Evolutionary conservation across 1,140 invertebrate genomes (phyloP), one percentile per base, ranked within the genome.

Genomic region (Steinernema khuongi): DNA sequence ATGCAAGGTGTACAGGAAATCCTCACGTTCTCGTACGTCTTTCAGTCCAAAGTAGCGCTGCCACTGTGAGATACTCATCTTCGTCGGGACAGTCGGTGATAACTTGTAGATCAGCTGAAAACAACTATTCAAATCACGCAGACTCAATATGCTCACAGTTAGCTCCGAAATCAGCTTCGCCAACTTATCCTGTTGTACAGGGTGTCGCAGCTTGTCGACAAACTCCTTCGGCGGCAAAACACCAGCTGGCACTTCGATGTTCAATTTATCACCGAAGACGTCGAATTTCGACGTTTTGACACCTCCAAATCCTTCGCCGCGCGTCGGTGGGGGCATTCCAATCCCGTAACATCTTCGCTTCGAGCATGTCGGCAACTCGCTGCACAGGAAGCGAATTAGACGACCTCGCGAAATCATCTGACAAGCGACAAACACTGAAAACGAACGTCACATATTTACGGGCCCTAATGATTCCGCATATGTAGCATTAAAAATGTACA

Each of bases 81-180:
- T 60, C 7, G 4, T 60, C 50, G 50, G 50, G 7, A 60, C 50
- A 17, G 11, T 26, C 4, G 50, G 50, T 2, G 50, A 60, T 26
- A 60, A 22, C 22, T 60, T 60, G 22, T 60, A 60, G 26, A 60
- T 60, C 50, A 60, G 19, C 50, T 60, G 50, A 60, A 60, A 60
- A 60, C 14, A 22, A 4, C 22, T 60, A 60, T 7, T 41, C 36
- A n/a, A 60, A 60, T 60, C 50, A n/a, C n/a, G n/a, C n/a, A 60
- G 50, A 11, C 26, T 14, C 14, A 60, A 60, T 60, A 41, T 2
- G 26, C 50, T 17, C 50, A 60, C 50, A 11, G 50, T 60, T 14
- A 60, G 50, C 50, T 60, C 50, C 4, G 50, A 60, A 17, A 60
- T 60, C 7, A 60, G 7, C 19, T 60, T 11, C 50, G 50, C 50